Evolutionary conservation across 2,113 vertebrate species (phyloP).

Genomic region (Oreochromis aureus): DNA sequence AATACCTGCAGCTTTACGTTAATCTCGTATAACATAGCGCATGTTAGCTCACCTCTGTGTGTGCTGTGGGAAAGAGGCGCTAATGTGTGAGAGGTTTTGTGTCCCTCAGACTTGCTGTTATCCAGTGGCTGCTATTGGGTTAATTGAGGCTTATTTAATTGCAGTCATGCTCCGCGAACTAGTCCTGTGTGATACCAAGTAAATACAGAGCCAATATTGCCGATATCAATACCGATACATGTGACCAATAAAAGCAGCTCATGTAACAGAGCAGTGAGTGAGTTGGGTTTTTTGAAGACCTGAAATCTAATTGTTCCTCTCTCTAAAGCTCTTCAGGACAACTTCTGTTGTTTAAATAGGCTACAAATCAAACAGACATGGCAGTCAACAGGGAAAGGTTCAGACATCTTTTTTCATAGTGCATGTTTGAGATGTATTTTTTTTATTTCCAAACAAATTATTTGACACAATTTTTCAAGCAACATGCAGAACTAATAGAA

Average conservation of each 20-base stretch:
- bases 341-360: background rate
- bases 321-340: background rate
- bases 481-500: background rate
- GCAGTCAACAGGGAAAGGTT: background rate
- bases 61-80: background rate
- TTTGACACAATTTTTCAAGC: background rate
- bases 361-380: background rate
- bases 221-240: background rate
- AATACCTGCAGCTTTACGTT: background rate
- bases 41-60: background rate
- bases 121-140: background rate
- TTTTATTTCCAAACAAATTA: background rate
- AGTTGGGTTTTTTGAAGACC: background rate
- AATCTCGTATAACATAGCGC: background rate
- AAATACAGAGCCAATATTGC: background rate
- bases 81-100: accelerated
- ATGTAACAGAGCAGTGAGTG: background rate
- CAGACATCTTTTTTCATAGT: accelerated
- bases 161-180: background rate
- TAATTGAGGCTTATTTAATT: background rate
- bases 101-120: accelerated
- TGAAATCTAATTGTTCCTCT: background rate
- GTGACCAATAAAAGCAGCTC: background rate
- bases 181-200: background rate
- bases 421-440: background rate